Conservation (phyloP, 1,140 invertebrate species). For the Penaeus indicus region DNA sequence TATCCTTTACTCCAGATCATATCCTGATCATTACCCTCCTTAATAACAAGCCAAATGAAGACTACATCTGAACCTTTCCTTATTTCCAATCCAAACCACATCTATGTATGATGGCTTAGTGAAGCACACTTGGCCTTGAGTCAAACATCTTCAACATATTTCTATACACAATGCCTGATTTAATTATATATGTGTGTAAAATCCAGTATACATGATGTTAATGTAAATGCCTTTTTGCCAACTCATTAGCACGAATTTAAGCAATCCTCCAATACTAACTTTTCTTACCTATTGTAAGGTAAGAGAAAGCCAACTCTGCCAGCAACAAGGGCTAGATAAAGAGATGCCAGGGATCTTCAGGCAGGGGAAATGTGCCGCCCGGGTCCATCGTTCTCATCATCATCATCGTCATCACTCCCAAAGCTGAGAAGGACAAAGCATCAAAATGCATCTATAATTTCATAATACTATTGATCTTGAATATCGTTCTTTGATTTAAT, state of each 20-base stretch:
- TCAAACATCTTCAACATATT: too few species aligned
- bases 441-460: constrained; percentile 18
- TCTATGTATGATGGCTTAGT: too few species aligned
- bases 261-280: neutral
- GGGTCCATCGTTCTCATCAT: constrained; percentile 55
- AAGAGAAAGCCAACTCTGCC: constrained; percentile 89
- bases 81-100: too few species aligned
- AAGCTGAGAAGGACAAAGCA: neutral
- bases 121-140: too few species aligned
- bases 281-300: constrained; percentile 86
- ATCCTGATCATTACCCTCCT: too few species aligned
- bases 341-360: constrained; percentile 74
- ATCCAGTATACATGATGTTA: constrained; percentile 64
- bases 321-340: constrained; percentile 85
- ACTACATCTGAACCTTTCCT: too few species aligned
- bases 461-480: neutral
- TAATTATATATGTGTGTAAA: neutral
- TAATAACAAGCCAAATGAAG: too few species aligned
- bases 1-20: too few species aligned
- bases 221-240: constrained; percentile 2
- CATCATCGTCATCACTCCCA: constrained; percentile 56
- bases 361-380: constrained; percentile 51
- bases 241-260: constrained; percentile 65
- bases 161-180: neutral
- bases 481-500: too few species aligned